Conservation (phyloP, 2,797 vertebrate species). For the Spatula clypeata region DNA sequence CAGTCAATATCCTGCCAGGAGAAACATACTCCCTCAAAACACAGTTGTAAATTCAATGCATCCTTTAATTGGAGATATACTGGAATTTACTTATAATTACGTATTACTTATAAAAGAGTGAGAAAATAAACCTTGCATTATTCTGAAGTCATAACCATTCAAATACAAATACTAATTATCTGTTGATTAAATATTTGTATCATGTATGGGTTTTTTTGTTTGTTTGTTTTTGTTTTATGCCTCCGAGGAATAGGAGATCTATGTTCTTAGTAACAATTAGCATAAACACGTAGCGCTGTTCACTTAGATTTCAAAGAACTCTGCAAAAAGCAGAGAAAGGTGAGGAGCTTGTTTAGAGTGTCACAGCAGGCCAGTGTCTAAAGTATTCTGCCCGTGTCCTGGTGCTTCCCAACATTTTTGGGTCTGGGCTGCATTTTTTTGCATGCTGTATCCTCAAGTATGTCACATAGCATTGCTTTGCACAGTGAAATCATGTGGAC, state of each 20-base stretch:
- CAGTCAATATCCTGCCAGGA: constrained; percentile 83
- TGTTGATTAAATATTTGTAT: not conserved
- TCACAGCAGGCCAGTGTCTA: not conserved
- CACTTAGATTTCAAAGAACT: constrained; percentile 32
- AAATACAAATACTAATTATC: not conserved
- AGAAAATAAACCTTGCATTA: not conserved
- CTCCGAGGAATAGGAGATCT: not conserved
- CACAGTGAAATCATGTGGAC: not conserved
- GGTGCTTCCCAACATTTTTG: not conserved
- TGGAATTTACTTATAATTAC: not conserved
- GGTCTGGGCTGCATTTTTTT: not conserved
- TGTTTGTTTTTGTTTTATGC: too few species aligned
- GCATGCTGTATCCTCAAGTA: not conserved
- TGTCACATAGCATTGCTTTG: not conserved
- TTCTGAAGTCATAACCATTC: not conserved
- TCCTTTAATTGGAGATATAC: not conserved
- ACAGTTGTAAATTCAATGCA: not conserved
- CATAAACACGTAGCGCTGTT: constrained; percentile 25
- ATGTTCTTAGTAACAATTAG: constrained; percentile 41
- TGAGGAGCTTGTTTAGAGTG: not conserved
- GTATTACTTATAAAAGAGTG: not conserved
- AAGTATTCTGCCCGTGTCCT: not conserved
- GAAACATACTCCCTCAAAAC: not conserved
- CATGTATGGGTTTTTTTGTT: not conserved
- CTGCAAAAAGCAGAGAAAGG: not conserved